phyloP scores from a whole-genome alignment of 2,888 invertebrate genomes.

The Lapara coniferarum region DNA sequence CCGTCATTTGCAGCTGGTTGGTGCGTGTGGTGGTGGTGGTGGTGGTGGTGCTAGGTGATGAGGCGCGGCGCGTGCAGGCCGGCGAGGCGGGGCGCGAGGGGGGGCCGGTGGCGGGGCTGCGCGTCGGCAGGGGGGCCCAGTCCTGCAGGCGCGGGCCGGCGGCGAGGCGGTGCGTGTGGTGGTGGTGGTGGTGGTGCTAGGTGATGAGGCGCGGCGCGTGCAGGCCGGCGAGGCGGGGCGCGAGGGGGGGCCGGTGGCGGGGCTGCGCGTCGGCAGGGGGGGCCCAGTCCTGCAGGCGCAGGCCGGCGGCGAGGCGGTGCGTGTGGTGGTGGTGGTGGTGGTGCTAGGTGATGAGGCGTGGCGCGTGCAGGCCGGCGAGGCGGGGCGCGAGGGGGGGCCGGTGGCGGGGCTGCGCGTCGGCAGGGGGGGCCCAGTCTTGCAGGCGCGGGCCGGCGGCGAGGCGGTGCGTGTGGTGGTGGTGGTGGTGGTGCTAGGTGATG shows the following conservation, averaged over 20 bases:
- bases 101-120: conserved; percentile 83
- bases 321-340: conserved; percentile 88
- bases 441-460: conserved; percentile 93
- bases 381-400: conserved; percentile 91
- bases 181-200: conserved; percentile 81
- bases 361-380: conserved; percentile 95
- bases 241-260: conserved; percentile 88
- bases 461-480: conserved; percentile 94
- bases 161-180: conserved; percentile 95
- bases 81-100: conserved; percentile 90
- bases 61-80: conserved; percentile 95
- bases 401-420: conserved; percentile 57
- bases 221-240: conserved; percentile 91
- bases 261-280: conserved; percentile 79
- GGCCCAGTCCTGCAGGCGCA: conserved; percentile 96
- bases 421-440: conserved; percentile 95
- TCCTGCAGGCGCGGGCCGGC: conserved; percentile 94
- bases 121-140: conserved; percentile 90
- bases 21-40: too few relatives aligned
- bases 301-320: conserved; percentile 93
- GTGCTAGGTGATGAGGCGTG: conserved; percentile 88
- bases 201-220: conserved; percentile 94
- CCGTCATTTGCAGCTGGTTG: too few relatives aligned
- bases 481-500: conserved; percentile 82
- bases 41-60: conserved; percentile 82